phyloP scores from a whole-genome alignment of 2,888 invertebrate genomes.

The Zeuzera pyrina region DNA sequence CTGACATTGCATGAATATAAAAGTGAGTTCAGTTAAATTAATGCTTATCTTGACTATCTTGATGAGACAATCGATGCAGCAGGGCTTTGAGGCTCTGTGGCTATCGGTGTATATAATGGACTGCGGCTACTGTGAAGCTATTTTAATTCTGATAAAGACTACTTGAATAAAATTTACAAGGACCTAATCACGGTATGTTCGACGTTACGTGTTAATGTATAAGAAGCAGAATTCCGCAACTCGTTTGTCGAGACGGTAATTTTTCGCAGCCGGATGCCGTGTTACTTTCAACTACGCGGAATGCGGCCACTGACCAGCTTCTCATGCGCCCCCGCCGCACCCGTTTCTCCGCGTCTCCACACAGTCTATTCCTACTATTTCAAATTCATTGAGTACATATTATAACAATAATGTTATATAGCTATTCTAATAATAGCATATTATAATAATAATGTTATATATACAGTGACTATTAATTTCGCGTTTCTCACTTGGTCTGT shows the following conservation, averaged over 20 bases:
- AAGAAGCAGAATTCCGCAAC: slow-evolving; percentile 29
- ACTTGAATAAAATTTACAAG: slow-evolving; percentile 19
- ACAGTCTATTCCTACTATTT: slow-evolving; percentile 10
- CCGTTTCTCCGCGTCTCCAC: slow-evolving; percentile 30
- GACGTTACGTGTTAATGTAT: slow-evolving; percentile 18
- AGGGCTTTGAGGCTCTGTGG: too few relatives aligned
- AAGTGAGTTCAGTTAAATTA: too few relatives aligned
- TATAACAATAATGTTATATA: too few relatives aligned
- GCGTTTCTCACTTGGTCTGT: too few relatives aligned
- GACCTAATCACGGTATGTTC: slow-evolving; percentile 9
- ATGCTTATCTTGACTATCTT: slow-evolving; percentile 22
- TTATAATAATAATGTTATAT: too few relatives aligned
- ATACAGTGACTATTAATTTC: too few relatives aligned
- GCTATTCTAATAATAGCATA: too few relatives aligned
- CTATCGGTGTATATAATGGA: too few relatives aligned
- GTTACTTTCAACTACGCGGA: slow-evolving; percentile 67
- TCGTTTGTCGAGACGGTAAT: slow-evolving; percentile 37
- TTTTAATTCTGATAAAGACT: slow-evolving; percentile 20
- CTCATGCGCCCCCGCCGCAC: slow-evolving; percentile 39
- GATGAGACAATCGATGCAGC: slow-evolving; percentile 24
- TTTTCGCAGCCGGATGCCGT: slow-evolving; percentile 68
- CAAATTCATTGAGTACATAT: too few relatives aligned
- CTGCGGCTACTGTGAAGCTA: slow-evolving; percentile 20
- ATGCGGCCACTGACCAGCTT: slow-evolving; percentile 67
- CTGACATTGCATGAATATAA: slow-evolving; percentile 16